Evolutionary conservation across 37 sponge, comb jelly and placozoan species (phyloP), one percentile per base, ranked within the genome.

Genomic region (Oopsacas minuta): DNA sequence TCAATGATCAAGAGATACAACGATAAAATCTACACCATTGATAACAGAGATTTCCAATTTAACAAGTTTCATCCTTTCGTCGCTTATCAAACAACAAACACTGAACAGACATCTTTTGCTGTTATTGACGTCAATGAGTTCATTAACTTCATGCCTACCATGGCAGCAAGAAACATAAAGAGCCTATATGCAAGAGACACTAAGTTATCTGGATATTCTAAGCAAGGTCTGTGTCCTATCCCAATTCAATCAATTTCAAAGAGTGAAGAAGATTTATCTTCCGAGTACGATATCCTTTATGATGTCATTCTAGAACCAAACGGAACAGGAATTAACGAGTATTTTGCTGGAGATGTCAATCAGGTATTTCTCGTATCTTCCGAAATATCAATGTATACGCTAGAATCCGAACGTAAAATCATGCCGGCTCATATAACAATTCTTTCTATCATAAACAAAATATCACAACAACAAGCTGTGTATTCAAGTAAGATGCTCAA

Each of bases 231-330:
- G 75, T 32, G 32, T 61, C 75, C 75, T 3, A 61, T 61, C 17
- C 28, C 75, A 61, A n/a, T 61, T 25, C 28, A 61, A 3, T 25
- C 20, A 7, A 61, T 61, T 61, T 61, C 75, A 5, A n/a, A 61
- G 28, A 61, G 75, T 61, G 22, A 5, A 20, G 75, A 61, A 25
- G 75, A 61, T 5, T n/a, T 61, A 61, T n/a, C 75, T 20, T 34
- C 75, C 28, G 75, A 61, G 5, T 61, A 61, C 30, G 75, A 61
- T 12, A n/a, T 61, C 3, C 75, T 61, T n/a, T 61, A 61, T 61
- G 75, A 61, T 34, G 75, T 61, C 75, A 61, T 61, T 25, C 22
- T 61, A n/a, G 75, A 61, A 61, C 75, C 75, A n/a, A 61, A 61
- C 30, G 75, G 75, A 12, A 61, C 75, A 61, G 75, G 75, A n/a